Evolutionary conservation across 2,797 vertebrate genomes (phyloP).

Genomic region (Typhlichthys eigenmanni): DNA sequence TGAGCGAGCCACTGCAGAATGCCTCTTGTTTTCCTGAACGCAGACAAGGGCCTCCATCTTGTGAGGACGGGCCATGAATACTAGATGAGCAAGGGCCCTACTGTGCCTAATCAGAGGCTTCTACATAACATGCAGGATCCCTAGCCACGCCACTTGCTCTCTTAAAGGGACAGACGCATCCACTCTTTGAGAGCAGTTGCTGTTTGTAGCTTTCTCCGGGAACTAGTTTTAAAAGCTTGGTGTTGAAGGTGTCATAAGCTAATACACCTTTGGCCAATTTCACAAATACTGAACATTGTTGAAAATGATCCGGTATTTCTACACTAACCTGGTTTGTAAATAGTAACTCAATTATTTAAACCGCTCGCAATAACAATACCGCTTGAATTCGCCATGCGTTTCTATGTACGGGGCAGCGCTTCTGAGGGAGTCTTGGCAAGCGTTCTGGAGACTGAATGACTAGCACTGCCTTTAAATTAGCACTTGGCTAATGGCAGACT

Average conservation of each 20-base stretch:
- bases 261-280: no score
- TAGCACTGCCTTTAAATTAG: background rate
- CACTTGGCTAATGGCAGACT: background rate
- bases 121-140: slow-evolving; percentile 45
- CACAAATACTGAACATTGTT: no score
- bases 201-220: background rate
- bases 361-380: no score
- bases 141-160: slow-evolving; percentile 26
- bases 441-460: no score
- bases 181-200: background rate
- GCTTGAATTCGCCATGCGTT: no score
- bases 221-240: background rate
- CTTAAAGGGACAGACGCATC: slow-evolving; percentile 37
- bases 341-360: no score
- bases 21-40: background rate
- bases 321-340: no score
- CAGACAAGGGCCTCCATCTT: slow-evolving; percentile 38
- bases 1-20: slow-evolving; percentile 15
- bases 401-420: no score
- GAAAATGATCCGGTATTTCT: no score
- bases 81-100: slow-evolving; percentile 25
- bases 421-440: no score
- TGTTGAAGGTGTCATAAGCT: background rate
- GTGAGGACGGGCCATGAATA: slow-evolving; percentile 37
- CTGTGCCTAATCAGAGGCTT: slow-evolving; percentile 44